phyloP scores from a whole-genome alignment of 2,797 vertebrate species.

The Bufotes viridis region DNA sequence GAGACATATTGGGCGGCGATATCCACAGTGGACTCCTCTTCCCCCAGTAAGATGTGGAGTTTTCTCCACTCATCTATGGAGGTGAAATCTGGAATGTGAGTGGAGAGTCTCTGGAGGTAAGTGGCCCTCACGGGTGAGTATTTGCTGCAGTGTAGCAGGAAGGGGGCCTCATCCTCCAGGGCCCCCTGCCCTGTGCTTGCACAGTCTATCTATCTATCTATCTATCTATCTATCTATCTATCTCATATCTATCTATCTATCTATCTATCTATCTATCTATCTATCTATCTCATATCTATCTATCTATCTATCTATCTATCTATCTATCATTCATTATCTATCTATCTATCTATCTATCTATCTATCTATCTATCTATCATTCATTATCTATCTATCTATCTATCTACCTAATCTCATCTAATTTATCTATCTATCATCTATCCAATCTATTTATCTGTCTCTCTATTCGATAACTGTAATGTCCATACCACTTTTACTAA shows the following conservation, averaged over 20 bases:
- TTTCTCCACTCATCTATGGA: too few relatives aligned
- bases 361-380: not conserved
- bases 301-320: too few relatives aligned
- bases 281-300: not conserved
- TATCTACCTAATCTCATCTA: not conserved
- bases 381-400: not conserved
- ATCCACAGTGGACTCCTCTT: too few relatives aligned
- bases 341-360: not conserved
- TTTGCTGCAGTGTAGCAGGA: too few relatives aligned
- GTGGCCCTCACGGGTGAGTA: too few relatives aligned
- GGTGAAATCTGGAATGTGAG: too few relatives aligned
- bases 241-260: not conserved
- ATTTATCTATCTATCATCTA: not conserved
- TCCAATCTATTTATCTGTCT: not conserved
- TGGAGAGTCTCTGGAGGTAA: too few relatives aligned
- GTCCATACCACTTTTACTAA: not conserved
- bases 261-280: not conserved
- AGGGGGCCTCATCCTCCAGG: too few relatives aligned
- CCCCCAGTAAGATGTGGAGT: too few relatives aligned
- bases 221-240: slow-evolving; percentile 3
- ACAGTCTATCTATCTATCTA: not conserved
- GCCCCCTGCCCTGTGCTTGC: too few relatives aligned
- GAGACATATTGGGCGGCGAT: too few relatives aligned
- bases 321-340: not conserved
- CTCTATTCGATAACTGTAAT: not conserved